Evolutionary conservation across 2,797 vertebrate genomes (phyloP), one percentile per base, ranked within the genome.

Genomic region (Xyrichtys novacula): DNA sequence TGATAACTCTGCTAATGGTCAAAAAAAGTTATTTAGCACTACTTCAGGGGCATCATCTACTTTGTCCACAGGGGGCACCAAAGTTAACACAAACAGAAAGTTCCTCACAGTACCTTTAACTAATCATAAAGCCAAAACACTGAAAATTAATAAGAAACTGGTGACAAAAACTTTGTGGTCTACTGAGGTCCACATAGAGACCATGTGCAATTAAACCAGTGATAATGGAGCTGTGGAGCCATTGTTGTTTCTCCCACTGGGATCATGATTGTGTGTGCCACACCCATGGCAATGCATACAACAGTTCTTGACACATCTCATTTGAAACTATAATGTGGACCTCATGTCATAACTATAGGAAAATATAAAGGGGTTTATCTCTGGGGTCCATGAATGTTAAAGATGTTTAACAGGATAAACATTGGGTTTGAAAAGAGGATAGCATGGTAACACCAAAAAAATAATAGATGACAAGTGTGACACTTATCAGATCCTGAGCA

Each of bases 401-500:
- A 15, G 5, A n/a, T 36, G 10, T 12, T 3, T 3, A 15, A 36
- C 1, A 3, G 9, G 5, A 31, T 15, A 19, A 40, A 10, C 0
- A 32, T 3, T 4, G 31, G 31, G 31, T 32, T 1, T 31, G 16
- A 58, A 55, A 76, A 34, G 42, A 19, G 2, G 59, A 23, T 6
- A 12, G 5, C 14, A 28, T 26, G 43, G 48, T 43, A 3, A 14
- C 38, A 60, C 28, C 47, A 54, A 55, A 53, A n/a, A 58, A 22
- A 52, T 28, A 7, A 19, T 16, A 29, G n/a, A 9, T 38, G 46
- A 31, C 5, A 9, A 46, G 25, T 42, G 28, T n/a, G 26, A 39
- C 17, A 15, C n/a, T 58, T 59, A 20, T 58, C 40, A 38, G 20
- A 59, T 73, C 26, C 31, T 22, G 28, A 80, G 50, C 61, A 73